Evolutionary conservation across 2,797 vertebrate species (phyloP).

Genomic region (Leptatherina wallacei): DNA sequence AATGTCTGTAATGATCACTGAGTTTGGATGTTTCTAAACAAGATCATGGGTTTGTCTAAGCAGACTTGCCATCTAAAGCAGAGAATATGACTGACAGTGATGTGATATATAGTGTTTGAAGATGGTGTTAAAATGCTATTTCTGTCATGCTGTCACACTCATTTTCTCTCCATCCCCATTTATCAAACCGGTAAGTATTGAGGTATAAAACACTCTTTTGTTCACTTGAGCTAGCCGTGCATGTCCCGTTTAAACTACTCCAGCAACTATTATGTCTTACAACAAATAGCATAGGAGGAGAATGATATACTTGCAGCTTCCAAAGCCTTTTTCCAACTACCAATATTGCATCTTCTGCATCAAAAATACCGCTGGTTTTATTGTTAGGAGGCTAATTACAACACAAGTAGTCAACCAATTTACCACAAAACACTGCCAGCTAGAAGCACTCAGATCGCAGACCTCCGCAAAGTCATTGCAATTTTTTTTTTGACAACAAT

Average conservation of each 20-base stretch:
- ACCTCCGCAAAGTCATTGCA: too few relatives aligned
- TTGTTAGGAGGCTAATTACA: too few relatives aligned
- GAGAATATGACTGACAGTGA: neutral
- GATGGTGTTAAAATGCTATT: neutral
- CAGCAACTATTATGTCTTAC: neutral
- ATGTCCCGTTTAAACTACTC: neutral
- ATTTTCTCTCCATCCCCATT: constrained; percentile 11
- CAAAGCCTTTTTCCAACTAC: too few relatives aligned
- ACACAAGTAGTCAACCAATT: too few relatives aligned
- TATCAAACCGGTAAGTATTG: neutral
- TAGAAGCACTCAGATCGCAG: too few relatives aligned
- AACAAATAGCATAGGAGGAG: neutral
- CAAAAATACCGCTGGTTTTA: neutral
- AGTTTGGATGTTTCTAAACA: neutral
- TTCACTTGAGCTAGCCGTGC: constrained; percentile 3
- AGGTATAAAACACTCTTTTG: constrained; percentile 15
- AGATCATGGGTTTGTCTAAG: neutral
- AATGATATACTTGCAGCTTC: constrained; percentile 9
- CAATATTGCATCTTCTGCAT: too few relatives aligned
- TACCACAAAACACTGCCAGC: too few relatives aligned
- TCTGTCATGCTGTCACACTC: neutral
- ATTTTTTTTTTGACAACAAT: too few relatives aligned
- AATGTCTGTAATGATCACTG: neutral
- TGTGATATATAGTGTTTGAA: neutral
- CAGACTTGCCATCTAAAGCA: neutral